phyloP scores from a whole-genome alignment of 1,140 invertebrate species.

The Aplysia californica region DNA sequence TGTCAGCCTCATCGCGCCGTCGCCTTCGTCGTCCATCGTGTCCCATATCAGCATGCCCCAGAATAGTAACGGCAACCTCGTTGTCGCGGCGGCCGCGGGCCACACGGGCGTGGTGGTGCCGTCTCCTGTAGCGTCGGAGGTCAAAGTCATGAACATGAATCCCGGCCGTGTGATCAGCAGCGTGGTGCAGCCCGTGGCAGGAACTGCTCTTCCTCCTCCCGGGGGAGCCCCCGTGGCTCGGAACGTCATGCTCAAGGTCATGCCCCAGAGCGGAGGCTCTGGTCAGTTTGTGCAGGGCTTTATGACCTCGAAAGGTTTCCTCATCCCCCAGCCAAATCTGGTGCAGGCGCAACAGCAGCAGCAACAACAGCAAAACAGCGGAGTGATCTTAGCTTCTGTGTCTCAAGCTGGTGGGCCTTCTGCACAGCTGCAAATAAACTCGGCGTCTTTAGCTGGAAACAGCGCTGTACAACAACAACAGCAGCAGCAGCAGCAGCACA shows the following conservation, averaged over 20 bases:
- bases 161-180: no score
- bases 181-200: background rate
- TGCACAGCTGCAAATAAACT: background rate
- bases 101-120: no score
- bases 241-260: constrained; percentile 40
- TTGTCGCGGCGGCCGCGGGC: no score
- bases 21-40: background rate
- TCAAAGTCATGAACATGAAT: no score
- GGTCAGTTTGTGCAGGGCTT: constrained; percentile 39
- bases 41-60: no score
- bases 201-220: background rate
- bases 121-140: background rate
- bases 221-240: constrained; percentile 5
- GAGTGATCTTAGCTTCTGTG: background rate
- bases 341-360: constrained; percentile 14
- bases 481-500: background rate
- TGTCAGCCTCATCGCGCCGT: constrained; percentile 3
- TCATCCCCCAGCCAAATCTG: constrained; percentile 39
- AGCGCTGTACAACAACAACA: background rate
- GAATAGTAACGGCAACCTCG: no score
- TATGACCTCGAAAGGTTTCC: constrained; percentile 37
- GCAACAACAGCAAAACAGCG: background rate
- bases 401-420: background rate
- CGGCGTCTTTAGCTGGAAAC: background rate
- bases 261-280: constrained; percentile 27